phyloP scores from a whole-genome alignment of 2,113 vertebrate species.

The Gasterosteus aculeatus region DNA sequence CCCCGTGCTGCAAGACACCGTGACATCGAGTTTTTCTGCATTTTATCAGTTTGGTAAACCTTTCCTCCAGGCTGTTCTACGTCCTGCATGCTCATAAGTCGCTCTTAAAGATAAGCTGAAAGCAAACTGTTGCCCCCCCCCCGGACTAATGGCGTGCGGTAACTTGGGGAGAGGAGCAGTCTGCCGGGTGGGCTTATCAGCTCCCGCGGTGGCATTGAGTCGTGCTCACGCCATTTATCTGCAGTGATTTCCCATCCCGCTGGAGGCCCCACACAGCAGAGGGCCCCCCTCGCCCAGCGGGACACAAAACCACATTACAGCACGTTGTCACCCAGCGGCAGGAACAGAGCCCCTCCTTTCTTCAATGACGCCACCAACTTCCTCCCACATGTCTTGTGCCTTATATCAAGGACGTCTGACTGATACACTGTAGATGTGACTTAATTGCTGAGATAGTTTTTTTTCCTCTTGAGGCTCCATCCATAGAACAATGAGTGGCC shows the following conservation, averaged over 20 bases:
- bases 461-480: slow-evolving; percentile 47
- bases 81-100: neutral
- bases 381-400: slow-evolving; percentile 30
- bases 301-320: slow-evolving; percentile 62
- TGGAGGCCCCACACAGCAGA: slow-evolving; percentile 65
- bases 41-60: neutral
- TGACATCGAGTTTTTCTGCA: slow-evolving; percentile 19
- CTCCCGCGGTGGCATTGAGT: slow-evolving; percentile 75
- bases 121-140: slow-evolving; percentile 24
- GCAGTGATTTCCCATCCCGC: slow-evolving; percentile 62
- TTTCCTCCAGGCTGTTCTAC: neutral
- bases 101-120: neutral
- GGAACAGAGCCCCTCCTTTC: slow-evolving; percentile 42
- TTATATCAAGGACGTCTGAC: slow-evolving; percentile 34
- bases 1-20: slow-evolving; percentile 26
- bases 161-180: slow-evolving; percentile 44
- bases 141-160: slow-evolving; percentile 73
- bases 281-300: slow-evolving; percentile 67
- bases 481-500: slow-evolving; percentile 61
- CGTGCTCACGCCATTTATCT: slow-evolving; percentile 73
- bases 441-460: slow-evolving; percentile 64
- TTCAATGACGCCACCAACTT: slow-evolving; percentile 32
- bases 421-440: slow-evolving; percentile 35
- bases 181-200: slow-evolving; percentile 75
- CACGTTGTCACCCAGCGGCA: slow-evolving; percentile 61